phyloP scores from a whole-genome alignment of 2,797 vertebrate genomes.

The Phataginus tricuspis region DNA sequence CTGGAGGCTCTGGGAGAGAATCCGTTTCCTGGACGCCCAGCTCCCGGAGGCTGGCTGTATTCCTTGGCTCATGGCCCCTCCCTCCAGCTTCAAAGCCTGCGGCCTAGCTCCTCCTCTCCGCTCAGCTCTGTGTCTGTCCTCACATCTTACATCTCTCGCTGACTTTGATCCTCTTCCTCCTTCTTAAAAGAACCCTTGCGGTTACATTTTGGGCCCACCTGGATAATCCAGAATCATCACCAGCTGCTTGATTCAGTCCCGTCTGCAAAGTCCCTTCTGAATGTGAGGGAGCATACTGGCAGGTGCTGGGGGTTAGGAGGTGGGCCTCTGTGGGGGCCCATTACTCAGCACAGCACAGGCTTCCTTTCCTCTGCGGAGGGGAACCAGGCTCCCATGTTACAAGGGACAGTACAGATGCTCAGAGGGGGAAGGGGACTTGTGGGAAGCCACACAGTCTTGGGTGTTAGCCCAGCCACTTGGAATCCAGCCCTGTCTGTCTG shows the following conservation, averaged over 20 bases:
- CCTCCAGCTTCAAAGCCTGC: background rate
- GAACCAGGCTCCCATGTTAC: background rate
- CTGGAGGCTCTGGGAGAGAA: background rate
- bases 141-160: background rate
- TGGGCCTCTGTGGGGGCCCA: fast-evolving
- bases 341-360: background rate
- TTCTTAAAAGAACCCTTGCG: background rate
- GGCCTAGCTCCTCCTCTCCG: background rate
- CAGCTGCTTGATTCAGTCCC: background rate
- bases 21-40: background rate
- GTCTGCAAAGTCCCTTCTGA: background rate
- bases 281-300: background rate
- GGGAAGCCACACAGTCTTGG: background rate
- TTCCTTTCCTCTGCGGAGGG: background rate
- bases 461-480: background rate
- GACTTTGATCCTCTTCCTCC: background rate
- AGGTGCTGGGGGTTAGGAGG: background rate
- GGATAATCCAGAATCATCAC: background rate
- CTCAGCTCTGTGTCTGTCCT: background rate
- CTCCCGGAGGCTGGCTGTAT: fast-evolving
- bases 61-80: background rate
- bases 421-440: background rate
- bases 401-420: background rate
- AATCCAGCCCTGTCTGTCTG: background rate
- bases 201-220: background rate